Evolutionary conservation across 2,888 invertebrate genomes (phyloP).

Genomic region (Nesidiocoris tenuis): DNA sequence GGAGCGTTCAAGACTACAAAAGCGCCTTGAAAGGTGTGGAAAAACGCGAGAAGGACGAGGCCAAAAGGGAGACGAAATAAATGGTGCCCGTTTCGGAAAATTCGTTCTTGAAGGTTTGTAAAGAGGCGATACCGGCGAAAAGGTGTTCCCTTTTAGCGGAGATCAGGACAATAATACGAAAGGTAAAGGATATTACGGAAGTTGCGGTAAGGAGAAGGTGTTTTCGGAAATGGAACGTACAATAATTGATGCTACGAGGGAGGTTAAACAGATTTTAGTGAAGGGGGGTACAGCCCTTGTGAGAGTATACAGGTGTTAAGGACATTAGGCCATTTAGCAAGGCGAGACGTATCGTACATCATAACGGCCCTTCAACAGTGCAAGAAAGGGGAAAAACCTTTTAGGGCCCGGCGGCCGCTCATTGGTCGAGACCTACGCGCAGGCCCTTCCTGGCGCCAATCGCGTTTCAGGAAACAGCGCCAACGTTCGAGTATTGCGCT

Average conservation of each 20-base stretch:
- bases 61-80: constrained; percentile 34
- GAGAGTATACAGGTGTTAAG: constrained; percentile 47
- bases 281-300: constrained; percentile 32
- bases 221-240: constrained; percentile 3
- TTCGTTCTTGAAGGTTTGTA: background rate
- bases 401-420: background rate
- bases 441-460: background rate
- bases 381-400: constrained; percentile 20
- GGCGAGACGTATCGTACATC: constrained; percentile 34
- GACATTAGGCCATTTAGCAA: constrained; percentile 40
- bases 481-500: background rate
- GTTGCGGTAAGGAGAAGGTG: background rate
- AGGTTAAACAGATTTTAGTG: constrained; percentile 47
- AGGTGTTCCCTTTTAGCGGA: background rate
- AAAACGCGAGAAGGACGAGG: background rate
- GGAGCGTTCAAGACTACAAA: constrained; percentile 14
- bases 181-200: constrained; percentile 21
- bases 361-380: background rate
- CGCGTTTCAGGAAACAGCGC: background rate
- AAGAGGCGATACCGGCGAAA: background rate
- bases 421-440: constrained; percentile 37
- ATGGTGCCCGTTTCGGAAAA: constrained; percentile 28
- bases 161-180: constrained; percentile 35
- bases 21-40: constrained; percentile 4
- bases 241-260: constrained; percentile 40